Percentiles rank a stretch among this genome's conserved stretches.
Evolutionary conservation across 2,797 vertebrate species (phyloP).

Genomic region (Neostethus bicornis): DNA sequence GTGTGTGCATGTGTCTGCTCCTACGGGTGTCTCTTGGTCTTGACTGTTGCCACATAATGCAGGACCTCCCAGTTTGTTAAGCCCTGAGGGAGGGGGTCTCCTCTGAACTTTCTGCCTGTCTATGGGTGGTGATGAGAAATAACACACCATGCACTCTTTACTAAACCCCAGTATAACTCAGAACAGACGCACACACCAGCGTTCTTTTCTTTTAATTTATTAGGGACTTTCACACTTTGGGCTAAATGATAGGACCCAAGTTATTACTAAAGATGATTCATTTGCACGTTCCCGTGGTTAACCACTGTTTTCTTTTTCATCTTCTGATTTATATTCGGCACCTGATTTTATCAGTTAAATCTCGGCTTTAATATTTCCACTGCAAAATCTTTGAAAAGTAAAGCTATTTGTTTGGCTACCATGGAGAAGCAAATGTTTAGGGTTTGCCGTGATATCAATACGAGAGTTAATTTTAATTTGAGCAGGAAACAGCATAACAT

Average conservation of each 20-base stretch:
- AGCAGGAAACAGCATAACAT: background rate
- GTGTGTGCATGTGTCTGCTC: slow-evolving; percentile 59
- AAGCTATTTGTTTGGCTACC: slow-evolving; percentile 1
- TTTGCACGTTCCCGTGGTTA: slow-evolving; percentile 21
- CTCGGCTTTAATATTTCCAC: background rate
- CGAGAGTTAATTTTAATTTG: background rate
- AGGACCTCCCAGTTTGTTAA: slow-evolving; percentile 68
- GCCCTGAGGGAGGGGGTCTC: slow-evolving; percentile 63
- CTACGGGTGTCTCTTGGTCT: slow-evolving; percentile 53
- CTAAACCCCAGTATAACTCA: slow-evolving; percentile 57
- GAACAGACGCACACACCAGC: slow-evolving; percentile 36
- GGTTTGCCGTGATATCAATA: background rate
- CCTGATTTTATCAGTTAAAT: slow-evolving; percentile 24
- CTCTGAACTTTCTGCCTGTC: slow-evolving; percentile 56
- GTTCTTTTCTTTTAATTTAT: slow-evolving; percentile 33
- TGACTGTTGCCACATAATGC: slow-evolving; percentile 46
- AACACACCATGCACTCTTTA: slow-evolving; percentile 50
- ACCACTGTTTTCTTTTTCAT: slow-evolving; percentile 27
- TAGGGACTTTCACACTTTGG: slow-evolving; percentile 46
- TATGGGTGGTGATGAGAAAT: slow-evolving; percentile 60
- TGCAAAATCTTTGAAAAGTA: background rate
- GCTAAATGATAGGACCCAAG: slow-evolving; percentile 48
- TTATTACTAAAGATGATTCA: slow-evolving; percentile 37
- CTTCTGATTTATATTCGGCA: slow-evolving; percentile 19
- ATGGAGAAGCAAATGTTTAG: background rate